These are phyloP conservation scores for Adelphocoris suturalis DNA, from an alignment of 2,888 invertebrate genomes.

Conservation along the genomic window DNA sequence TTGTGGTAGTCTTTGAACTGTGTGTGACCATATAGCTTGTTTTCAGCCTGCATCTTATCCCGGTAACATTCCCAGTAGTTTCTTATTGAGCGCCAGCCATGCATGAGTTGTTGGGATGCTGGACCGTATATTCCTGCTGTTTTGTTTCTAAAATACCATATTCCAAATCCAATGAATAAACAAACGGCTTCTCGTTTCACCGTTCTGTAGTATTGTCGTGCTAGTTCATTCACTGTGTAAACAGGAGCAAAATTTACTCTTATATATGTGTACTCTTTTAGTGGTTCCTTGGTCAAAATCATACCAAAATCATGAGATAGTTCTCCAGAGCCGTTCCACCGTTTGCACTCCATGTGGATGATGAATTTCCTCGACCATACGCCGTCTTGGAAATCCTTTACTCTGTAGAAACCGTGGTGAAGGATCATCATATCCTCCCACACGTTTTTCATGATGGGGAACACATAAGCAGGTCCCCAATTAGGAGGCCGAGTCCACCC, in stretches of 20 bases:
- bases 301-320: not conserved
- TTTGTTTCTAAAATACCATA: not conserved
- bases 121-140: too few relatives aligned
- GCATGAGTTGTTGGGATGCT: not conserved
- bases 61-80: conserved; percentile 19
- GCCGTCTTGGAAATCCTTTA: not conserved
- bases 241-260: not conserved
- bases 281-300: not conserved
- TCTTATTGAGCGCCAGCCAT: not conserved
- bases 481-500: not conserved
- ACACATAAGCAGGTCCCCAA: not conserved
- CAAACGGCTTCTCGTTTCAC: not conserved
- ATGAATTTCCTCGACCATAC: conserved; percentile 2
- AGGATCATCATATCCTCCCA: not conserved
- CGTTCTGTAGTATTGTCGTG: not conserved
- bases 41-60: not conserved
- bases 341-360: not conserved
- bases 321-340: not conserved
- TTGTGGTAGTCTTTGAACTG: not conserved
- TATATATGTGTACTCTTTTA: not conserved
- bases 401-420: not conserved
- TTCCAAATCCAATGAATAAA: not conserved
- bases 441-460: not conserved
- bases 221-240: not conserved
- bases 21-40: not conserved